Evolutionary conservation across 2,113 vertebrate species (phyloP).

Genomic region (Probosciger aterrimus): DNA sequence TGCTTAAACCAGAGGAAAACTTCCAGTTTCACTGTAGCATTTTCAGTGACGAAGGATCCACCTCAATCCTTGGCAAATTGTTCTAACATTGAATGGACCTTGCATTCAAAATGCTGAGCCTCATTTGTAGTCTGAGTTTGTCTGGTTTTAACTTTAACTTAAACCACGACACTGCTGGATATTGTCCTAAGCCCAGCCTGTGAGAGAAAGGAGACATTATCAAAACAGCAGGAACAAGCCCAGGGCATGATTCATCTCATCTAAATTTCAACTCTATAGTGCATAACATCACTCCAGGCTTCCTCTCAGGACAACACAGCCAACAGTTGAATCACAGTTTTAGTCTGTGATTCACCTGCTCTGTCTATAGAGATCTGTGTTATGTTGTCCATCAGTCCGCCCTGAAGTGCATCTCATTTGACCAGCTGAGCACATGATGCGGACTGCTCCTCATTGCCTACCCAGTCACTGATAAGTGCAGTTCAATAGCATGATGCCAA

Average conservation of each 20-base stretch:
- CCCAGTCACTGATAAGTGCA: not conserved
- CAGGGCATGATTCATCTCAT: not conserved
- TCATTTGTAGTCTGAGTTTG: not conserved
- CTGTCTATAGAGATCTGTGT: not conserved
- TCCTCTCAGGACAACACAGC: not conserved
- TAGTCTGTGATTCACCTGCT: not conserved
- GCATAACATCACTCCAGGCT: not conserved
- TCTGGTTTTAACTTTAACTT: not conserved
- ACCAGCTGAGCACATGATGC: accelerated
- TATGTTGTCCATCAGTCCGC: not conserved
- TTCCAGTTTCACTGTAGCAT: not conserved
- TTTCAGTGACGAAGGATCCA: not conserved
- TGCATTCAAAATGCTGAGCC: not conserved
- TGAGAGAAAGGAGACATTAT: not conserved
- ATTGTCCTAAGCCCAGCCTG: not conserved
- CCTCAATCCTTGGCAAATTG: not conserved
- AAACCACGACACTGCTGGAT: not conserved
- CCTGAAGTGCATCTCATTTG: not conserved
- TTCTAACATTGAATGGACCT: not conserved
- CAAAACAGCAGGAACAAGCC: not conserved
- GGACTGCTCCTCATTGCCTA: not conserved
- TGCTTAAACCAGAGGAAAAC: not conserved
- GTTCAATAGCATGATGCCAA: not conserved
- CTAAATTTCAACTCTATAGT: not conserved
- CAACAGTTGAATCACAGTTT: not conserved